A percentile compares a stretch with the other conserved stretches of the same genome.
These are phyloP conservation scores for Myiothlypis chrysogaster DNA, from an alignment of 2,797 vertebrate genomes.

Conservation along the genomic window DNA sequence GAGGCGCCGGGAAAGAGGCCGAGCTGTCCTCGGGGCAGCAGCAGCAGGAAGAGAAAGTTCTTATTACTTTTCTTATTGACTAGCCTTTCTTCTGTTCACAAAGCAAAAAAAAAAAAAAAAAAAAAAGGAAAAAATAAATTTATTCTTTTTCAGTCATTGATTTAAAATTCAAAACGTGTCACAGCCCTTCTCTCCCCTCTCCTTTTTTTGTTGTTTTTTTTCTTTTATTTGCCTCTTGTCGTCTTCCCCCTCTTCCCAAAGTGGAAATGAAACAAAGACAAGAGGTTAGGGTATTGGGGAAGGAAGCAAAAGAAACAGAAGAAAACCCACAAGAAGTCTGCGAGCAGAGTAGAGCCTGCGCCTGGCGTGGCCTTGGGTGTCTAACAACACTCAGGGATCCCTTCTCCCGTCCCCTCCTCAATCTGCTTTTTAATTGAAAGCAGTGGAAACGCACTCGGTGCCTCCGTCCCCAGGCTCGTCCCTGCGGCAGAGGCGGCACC, in stretches of 20 bases:
- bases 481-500: background rate
- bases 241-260: background rate
- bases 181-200: fast-evolving
- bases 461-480: background rate
- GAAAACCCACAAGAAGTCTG: conserved; percentile 29
- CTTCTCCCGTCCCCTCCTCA: background rate
- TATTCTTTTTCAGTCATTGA: background rate
- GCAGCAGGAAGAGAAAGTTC: background rate
- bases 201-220: fast-evolving
- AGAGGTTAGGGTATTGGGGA: background rate
- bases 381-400: background rate
- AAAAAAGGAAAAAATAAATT: background rate
- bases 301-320: conserved; percentile 41
- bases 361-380: background rate
- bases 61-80: background rate
- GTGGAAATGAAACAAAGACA: conserved; percentile 41
- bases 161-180: background rate
- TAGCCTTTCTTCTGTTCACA: background rate
- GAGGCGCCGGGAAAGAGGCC: background rate
- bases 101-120: background rate
- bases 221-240: background rate
- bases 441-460: fast-evolving
- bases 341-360: fast-evolving
- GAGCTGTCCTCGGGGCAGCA: background rate
- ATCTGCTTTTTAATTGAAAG: background rate